Evolutionary conservation across 2,888 invertebrate species (phyloP).

Genomic region (Nezara viridula): DNA sequence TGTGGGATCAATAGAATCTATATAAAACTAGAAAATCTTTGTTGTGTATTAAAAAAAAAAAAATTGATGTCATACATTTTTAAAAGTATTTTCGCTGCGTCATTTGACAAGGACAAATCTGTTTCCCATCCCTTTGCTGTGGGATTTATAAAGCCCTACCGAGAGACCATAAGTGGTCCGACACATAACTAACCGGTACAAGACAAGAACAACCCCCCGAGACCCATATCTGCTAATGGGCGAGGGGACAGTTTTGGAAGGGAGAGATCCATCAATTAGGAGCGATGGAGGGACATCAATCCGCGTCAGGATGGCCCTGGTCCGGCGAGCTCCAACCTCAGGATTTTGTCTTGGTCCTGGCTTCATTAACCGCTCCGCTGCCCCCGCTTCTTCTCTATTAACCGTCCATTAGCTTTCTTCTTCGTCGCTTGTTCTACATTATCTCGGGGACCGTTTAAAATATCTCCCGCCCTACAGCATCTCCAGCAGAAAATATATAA

Average conservation of each 20-base stretch:
- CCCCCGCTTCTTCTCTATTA: constrained; percentile 10
- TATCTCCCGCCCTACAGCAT: not conserved
- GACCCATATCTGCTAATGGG: not conserved
- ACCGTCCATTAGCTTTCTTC: constrained; percentile 9
- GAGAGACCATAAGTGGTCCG: not conserved
- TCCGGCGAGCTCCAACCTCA: not conserved
- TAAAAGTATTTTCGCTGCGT: too few species aligned
- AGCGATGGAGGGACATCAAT: not conserved
- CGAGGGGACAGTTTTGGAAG: not conserved
- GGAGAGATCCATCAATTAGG: constrained; percentile 23
- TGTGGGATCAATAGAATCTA: too few species aligned
- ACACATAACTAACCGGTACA: not conserved
- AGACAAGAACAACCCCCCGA: not conserved
- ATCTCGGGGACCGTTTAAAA: not conserved
- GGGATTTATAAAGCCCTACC: not conserved
- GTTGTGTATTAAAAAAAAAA: too few species aligned
- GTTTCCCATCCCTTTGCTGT: not conserved
- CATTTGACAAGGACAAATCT: not conserved
- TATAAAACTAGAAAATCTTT: too few species aligned
- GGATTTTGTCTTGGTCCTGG: constrained; percentile 9
- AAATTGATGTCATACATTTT: too few species aligned
- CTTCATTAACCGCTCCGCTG: constrained; percentile 24
- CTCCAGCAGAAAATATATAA: not conserved
- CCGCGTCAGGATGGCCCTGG: not conserved
- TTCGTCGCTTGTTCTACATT: not conserved